A percentile compares a stretch with the other conserved stretches of the same genome.
phyloP scores from a whole-genome alignment of 2,888 invertebrate genomes.

The Melinaea menophilus region DNA sequence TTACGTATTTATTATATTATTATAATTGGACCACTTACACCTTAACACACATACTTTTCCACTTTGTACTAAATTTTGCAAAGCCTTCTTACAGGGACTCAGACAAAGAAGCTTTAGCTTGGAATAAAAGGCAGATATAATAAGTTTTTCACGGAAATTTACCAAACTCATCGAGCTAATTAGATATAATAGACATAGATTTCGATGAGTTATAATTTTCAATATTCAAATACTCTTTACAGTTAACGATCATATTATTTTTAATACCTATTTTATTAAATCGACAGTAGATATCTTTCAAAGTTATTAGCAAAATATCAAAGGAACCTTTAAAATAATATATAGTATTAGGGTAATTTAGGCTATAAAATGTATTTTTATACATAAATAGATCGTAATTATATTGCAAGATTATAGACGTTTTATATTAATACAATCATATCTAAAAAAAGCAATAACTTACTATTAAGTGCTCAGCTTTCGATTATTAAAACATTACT shows the following conservation, averaged over 20 bases:
- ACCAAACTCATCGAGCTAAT: not conserved
- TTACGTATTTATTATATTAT: too few species aligned
- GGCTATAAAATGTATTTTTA: not conserved
- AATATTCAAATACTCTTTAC: not conserved
- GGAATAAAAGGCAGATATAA: too few species aligned
- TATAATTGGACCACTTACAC: too few species aligned
- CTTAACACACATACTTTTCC: too few species aligned
- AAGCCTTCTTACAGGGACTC: too few species aligned
- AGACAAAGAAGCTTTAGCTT: too few species aligned
- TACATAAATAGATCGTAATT: not conserved
- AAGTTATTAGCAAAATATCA: slow-evolving; percentile 1
- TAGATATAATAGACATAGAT: too few species aligned
- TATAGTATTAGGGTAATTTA: not conserved
- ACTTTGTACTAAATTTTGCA: too few species aligned
- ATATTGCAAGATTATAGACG: not conserved
- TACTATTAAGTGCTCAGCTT: too few species aligned
- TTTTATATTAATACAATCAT: not conserved
- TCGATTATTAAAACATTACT: too few species aligned
- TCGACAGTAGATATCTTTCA: not conserved
- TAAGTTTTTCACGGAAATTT: not conserved
- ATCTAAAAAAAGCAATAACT: not conserved
- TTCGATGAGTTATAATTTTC: not conserved
- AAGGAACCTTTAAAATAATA: not conserved
- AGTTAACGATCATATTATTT: slow-evolving; percentile 1
- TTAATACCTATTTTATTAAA: not conserved